Conservation (phyloP, 2,888 invertebrate species). For the Apantesis nais region DNA sequence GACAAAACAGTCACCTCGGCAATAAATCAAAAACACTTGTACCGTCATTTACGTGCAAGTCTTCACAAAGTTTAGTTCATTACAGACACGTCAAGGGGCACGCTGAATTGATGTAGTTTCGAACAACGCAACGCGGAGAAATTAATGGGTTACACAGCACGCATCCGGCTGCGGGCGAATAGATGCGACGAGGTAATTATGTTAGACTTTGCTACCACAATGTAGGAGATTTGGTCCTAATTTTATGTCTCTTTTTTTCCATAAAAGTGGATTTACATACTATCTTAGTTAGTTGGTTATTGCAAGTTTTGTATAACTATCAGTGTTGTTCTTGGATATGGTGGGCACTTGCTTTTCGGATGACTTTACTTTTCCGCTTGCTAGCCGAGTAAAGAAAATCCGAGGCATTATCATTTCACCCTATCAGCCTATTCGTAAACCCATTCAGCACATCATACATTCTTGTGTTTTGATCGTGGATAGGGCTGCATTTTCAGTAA, state of each 20-base stretch:
- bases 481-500: no score
- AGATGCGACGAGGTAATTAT: slow-evolving; percentile 5
- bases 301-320: no score
- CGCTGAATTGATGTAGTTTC: slow-evolving; percentile 53
- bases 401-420: no score
- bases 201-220: neutral
- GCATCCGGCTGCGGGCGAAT: slow-evolving; percentile 32
- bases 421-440: no score
- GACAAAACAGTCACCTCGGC: slow-evolving; percentile 11
- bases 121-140: slow-evolving; percentile 49
- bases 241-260: neutral
- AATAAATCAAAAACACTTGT: slow-evolving; percentile 42
- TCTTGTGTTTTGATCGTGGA: no score
- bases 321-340: no score
- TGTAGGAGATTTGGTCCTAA: neutral
- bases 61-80: slow-evolving; percentile 47
- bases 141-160: slow-evolving; percentile 50
- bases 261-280: no score
- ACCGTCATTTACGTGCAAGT: slow-evolving; percentile 39
- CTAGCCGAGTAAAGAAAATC: no score
- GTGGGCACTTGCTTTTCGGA: no score
- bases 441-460: no score
- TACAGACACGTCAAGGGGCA: slow-evolving; percentile 43
- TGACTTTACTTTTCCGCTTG: no score
- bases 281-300: no score